Evolutionary conservation across 2,797 vertebrate genomes (phyloP), one percentile per base, ranked within the genome.

Genomic region (Chaetodon trifasciatus): DNA sequence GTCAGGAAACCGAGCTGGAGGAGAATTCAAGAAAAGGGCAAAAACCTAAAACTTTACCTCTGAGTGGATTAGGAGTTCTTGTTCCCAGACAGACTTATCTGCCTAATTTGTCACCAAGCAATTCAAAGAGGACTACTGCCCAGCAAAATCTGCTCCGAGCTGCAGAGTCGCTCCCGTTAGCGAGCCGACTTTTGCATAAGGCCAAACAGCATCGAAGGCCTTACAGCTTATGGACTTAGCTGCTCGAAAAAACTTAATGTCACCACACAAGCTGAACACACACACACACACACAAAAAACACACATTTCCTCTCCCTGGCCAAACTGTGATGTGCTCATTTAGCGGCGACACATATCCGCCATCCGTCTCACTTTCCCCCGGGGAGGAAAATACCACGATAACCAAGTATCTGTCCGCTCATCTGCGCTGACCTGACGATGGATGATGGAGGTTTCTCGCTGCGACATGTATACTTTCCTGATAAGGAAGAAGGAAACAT

Each of bases 271-370:
- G 17, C 39, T 23, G 37, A n/a, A 56, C 55, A 47, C 9, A 23
- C 47, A 49, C 39, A 49, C 39, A 68, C 3, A 75, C n/a, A n/a
- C n/a, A n/a, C n/a, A n/a, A n/a, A 2, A 64, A 11, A 75, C 21
- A 74, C 8, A 64, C 17, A 42, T 80, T 52, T 71, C 39, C 71
- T 62, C 46, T 73, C 74, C 15, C 23, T 23, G 57, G 42, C 66
- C 61, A 71, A 77, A 76, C 69, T 57, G 44, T 12, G 35, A 76
- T 82, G 46, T 74, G 56, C n/a, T 86, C 78, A 78, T 87, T 87
- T 78, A 74, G 40, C 71, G 62, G 73, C 75, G 49, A 37, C 77
- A 70, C 62, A 39, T 32, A 61, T 53, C 37, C 37, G 13, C 53
- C 23, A 32, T 70, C 69, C 10, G 2, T 76, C 68, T 71, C 52